Evolutionary conservation across 2,888 invertebrate genomes (phyloP).

Genomic region (Criorhina ranunculi): DNA sequence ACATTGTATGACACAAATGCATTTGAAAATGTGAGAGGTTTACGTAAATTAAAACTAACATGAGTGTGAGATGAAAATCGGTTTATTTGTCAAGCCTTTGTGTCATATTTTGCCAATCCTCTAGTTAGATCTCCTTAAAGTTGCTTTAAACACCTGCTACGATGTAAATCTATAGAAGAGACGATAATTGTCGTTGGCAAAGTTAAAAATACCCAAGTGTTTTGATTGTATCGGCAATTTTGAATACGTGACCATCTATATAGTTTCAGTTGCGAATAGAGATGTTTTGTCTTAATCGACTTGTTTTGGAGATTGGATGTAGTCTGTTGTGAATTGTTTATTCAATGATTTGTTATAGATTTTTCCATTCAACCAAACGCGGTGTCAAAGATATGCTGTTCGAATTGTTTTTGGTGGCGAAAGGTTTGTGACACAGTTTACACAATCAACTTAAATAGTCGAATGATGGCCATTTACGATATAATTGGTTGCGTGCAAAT

Average conservation of each 20-base stretch:
- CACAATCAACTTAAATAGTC: too few species aligned
- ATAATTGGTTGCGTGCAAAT: too few species aligned
- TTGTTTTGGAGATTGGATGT: not conserved
- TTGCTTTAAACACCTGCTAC: too few species aligned
- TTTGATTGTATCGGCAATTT: not conserved
- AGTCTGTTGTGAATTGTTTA: not conserved
- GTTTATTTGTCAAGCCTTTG: too few species aligned
- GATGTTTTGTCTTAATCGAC: not conserved
- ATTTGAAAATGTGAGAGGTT: not conserved
- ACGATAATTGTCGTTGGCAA: not conserved
- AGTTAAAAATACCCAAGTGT: constrained; percentile 28
- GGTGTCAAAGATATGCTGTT: too few species aligned
- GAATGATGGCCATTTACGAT: too few species aligned
- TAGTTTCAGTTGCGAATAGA: not conserved
- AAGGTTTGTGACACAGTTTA: too few species aligned
- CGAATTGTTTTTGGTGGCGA: not conserved
- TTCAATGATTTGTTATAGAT: not conserved
- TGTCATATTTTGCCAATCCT: too few species aligned
- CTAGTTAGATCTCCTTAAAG: too few species aligned
- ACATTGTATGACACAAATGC: not conserved
- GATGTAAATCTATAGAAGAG: not conserved
- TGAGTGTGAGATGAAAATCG: too few species aligned
- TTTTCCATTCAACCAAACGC: too few species aligned
- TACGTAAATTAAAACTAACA: too few species aligned
- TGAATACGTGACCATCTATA: constrained; percentile 10